Evolutionary conservation across 2,797 vertebrate species (phyloP), one percentile per base, ranked within the genome.

Genomic region (Trachops cirrhosus): DNA sequence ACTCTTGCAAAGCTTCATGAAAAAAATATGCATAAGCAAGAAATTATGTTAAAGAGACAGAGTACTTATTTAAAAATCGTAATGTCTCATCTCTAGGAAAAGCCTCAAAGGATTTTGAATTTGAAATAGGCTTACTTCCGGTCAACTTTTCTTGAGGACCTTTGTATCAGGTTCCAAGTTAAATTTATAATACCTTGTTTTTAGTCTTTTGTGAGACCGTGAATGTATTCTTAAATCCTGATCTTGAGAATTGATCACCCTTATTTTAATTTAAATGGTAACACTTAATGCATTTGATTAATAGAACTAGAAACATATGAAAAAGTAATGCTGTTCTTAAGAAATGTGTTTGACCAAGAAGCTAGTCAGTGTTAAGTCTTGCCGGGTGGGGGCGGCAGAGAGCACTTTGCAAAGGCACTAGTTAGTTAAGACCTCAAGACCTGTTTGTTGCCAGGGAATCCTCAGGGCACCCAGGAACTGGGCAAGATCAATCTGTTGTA

Each of bases 331-430:
- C 52, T 90, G 3, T 50, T 73, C 24, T 29, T 50, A 64, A 26
- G 68, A 37, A 83, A 70, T 4, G 14, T 70, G 26, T 70, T 70
- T 50, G 64, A 48, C 70, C 41, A 70, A 80, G 48, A n/a, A 84
- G 44, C 52, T 29, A 71, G 41, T 37, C 34, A 4, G 24, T 86
- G 62, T 14, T 54, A 10, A 85, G n/a, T 22, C 12, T 86, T 82
- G 68, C 92, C 97, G 93, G 78, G 26, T 24, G 86, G 91, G 92
- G 95, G 93, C 83, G 77, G 89, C 96, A 93, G 95, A 95, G 89
- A 96, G 95, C 84, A 34, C 71, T 68, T 71, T 80, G 48, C 16
- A 6, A 32, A 9, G 88, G 16, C 44, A 1, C 52, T 34, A 3
- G 21, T 59, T 41, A 5, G 46, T 52, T 48, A 86, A 8, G 41